Percentiles rank a stretch among this genome's conserved stretches.
These are phyloP conservation scores for Melitaea cinxia DNA, from an alignment of 1,140 invertebrate species.

Conservation along the genomic window DNA sequence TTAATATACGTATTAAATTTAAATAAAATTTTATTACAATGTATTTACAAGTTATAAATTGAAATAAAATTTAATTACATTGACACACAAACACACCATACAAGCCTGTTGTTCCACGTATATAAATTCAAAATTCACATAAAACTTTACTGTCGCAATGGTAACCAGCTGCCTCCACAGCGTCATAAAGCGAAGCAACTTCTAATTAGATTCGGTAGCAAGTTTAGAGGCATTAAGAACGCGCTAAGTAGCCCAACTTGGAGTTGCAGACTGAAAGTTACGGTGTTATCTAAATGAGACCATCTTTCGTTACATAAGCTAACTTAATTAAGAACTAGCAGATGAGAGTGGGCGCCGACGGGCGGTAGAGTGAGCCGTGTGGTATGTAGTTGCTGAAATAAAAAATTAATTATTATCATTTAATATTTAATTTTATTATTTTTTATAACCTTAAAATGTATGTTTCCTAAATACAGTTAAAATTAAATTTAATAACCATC, in stretches of 20 bases:
- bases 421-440: neutral
- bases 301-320: constrained; percentile 83
- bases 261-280: constrained; percentile 74
- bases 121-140: constrained; percentile 35
- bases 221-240: constrained; percentile 63
- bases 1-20: no score
- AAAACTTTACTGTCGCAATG: constrained; percentile 49
- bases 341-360: constrained; percentile 78
- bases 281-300: constrained; percentile 83
- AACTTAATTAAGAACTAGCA: constrained; percentile 83
- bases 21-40: no score
- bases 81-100: no score
- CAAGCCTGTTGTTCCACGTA: neutral
- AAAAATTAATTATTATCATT: neutral
- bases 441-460: no score
- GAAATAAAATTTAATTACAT: no score
- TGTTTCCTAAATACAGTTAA: no score
- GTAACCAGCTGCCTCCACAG: constrained; percentile 45
- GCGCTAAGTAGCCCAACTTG: constrained; percentile 72
- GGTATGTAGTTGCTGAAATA: constrained; percentile 49
- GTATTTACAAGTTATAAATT: no score
- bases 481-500: no score
- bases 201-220: constrained; percentile 60
- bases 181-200: constrained; percentile 56
- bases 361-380: constrained; percentile 47